Percentiles rank a stretch among this genome's conserved stretches.
Conservation (phyloP, 1,140 invertebrate genomes). For the Halictus rubicundus region DNA sequence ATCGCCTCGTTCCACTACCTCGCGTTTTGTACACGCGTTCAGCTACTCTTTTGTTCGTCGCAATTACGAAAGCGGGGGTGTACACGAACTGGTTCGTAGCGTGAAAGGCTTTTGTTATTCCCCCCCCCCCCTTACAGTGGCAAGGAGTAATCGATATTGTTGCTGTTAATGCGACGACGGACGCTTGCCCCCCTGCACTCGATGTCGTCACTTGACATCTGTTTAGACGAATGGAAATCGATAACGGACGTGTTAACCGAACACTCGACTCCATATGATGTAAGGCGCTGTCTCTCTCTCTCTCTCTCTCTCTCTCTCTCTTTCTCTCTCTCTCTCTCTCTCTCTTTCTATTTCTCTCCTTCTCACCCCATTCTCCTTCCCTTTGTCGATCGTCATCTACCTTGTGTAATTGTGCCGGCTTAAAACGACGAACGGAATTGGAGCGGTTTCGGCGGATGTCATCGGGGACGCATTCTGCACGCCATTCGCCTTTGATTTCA, state of each 20-base stretch:
- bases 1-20: neutral
- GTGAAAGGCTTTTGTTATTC: neutral
- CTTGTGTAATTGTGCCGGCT: neutral
- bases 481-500: neutral
- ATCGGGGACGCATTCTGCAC: neutral
- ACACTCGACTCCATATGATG: neutral
- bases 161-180: constrained; percentile 1
- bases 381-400: too few relatives aligned
- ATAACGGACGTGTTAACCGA: constrained; percentile 15
- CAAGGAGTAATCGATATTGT: constrained; percentile 1
- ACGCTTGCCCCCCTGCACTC: neutral
- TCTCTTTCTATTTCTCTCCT: too few relatives aligned
- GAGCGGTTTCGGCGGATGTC: neutral
- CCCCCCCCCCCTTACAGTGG: neutral
- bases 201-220: constrained; percentile 4
- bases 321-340: neutral
- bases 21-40: neutral
- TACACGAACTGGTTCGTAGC: neutral
- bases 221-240: constrained; percentile 29
- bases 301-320: too few relatives aligned
- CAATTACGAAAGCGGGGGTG: neutral
- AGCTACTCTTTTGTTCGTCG: neutral
- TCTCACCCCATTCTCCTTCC: neutral
- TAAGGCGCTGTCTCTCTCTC: neutral
- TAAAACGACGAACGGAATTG: neutral